Conservation (phyloP, 2,888 invertebrate genomes). For the Amiota minor region DNA sequence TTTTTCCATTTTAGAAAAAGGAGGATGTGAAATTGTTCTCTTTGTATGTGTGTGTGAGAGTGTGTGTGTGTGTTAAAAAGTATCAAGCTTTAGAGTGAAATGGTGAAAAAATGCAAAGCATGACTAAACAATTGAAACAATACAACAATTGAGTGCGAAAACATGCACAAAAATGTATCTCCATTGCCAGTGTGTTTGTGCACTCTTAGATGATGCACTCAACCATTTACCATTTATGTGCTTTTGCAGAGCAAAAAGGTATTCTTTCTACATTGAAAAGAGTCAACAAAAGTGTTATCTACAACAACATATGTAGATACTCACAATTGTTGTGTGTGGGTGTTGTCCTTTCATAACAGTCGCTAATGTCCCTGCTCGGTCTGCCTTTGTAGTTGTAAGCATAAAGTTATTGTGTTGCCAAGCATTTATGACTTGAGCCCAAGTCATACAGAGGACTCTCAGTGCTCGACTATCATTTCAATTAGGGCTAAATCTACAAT, state of each 20-base stretch:
- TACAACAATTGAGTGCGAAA: constrained; percentile 46
- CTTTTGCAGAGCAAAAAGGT: no score
- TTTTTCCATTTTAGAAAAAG: no score
- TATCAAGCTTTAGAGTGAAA: no score
- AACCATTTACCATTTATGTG: no score
- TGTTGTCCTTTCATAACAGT: constrained; percentile 50
- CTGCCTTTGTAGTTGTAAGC: constrained; percentile 48
- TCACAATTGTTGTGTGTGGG: background rate
- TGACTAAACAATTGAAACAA: constrained; percentile 55
- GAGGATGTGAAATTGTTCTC: no score
- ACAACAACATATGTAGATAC: constrained; percentile 29
- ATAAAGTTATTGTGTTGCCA: background rate
- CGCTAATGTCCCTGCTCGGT: constrained; percentile 65
- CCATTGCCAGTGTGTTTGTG: constrained; percentile 45
- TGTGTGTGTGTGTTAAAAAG: no score
- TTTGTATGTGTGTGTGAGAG: no score
- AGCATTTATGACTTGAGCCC: background rate
- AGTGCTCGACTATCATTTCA: no score
- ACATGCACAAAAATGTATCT: constrained; percentile 63
- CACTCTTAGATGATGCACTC: background rate
- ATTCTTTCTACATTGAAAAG: constrained; percentile 46
- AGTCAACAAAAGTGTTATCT: constrained; percentile 58
- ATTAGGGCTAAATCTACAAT: no score
- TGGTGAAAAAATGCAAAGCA: background rate
- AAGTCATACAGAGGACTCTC: no score